Conservation (phyloP, 1,140 invertebrate species). For the Drosophila nebulosa region DNA sequence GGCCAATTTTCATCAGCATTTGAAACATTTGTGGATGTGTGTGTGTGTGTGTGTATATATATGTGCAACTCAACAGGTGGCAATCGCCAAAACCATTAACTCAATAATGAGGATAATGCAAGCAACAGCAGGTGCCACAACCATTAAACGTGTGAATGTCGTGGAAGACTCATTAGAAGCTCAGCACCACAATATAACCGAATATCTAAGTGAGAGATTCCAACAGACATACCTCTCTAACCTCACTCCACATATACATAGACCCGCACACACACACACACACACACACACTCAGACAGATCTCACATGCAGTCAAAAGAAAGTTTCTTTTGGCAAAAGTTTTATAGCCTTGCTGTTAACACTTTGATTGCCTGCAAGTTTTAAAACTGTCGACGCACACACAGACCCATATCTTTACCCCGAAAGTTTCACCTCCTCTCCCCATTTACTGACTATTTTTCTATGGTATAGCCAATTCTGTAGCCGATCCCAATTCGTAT, state of each 20-base stretch:
- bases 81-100: neutral
- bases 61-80: conserved; percentile 43
- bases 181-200: neutral
- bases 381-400: conserved; percentile 40
- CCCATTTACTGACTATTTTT: neutral
- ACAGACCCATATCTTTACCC: neutral
- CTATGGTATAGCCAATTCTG: conserved; percentile 7
- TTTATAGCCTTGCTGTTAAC: conserved; percentile 68
- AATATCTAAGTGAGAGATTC: neutral
- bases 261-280: neutral
- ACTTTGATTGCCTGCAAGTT: conserved; percentile 72
- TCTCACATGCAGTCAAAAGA: conserved; percentile 47
- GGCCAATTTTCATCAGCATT: neutral
- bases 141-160: conserved; percentile 60
- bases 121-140: conserved; percentile 22
- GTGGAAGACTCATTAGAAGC: conserved; percentile 39
- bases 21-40: neutral
- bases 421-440: neutral
- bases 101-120: conserved; percentile 16
- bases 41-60: neutral
- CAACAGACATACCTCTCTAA: conserved; percentile 2
- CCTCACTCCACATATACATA: neutral
- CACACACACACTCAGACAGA: neutral
- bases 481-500: conserved; percentile 37
- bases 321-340: conserved; percentile 57